Evolutionary conservation across 2,797 vertebrate genomes (phyloP), one percentile per base, ranked within the genome.

Genomic region (Manis javanica): DNA sequence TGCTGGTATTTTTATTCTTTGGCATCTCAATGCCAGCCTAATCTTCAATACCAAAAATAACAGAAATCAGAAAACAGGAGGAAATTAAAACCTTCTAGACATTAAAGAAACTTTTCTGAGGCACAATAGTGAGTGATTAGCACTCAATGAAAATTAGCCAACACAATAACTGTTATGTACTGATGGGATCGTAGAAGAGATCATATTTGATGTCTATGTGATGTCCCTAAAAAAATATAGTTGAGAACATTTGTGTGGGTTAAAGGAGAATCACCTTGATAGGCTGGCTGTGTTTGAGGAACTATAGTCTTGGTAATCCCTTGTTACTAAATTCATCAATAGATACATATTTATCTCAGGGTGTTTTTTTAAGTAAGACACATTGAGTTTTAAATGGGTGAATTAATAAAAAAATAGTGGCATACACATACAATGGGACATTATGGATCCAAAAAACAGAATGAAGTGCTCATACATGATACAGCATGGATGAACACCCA

Each of bases 1-100:
- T 94, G 39, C n/a, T 84, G 42, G 57, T 51, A 78, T 77, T 94
- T 97, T 95, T 90, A 63, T 92, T 87, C 15, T 74, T 92, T 88
- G 16, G 8, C 21, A 31, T 88, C 29, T 90, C 72, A 87, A 78
- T 88, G 11, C 42, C 49, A 88, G 19, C 24, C 12, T 75, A 26
- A 29, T 89, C 26, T 78, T 92, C 26, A 93, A 66, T 77, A 53
- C 10, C 24, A 69, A 94, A 90, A 82, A 59, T 39, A 91, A 53
- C 8, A 39, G 31, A 77, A 37, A 12, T 79, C 53, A 78, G 10
- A 64, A 95, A 63, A 55, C 18, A 55, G 26, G 19, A 83, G 15
- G 34, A 93, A 96, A 77, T 88, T 26, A 57, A 93, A 95, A 39
- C 3, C 4, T 57, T 11, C 21, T 75, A 49, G 24, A 23, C 69